phyloP scores from a whole-genome alignment of 2,888 invertebrate genomes.

The Phyllotreta striolata region DNA sequence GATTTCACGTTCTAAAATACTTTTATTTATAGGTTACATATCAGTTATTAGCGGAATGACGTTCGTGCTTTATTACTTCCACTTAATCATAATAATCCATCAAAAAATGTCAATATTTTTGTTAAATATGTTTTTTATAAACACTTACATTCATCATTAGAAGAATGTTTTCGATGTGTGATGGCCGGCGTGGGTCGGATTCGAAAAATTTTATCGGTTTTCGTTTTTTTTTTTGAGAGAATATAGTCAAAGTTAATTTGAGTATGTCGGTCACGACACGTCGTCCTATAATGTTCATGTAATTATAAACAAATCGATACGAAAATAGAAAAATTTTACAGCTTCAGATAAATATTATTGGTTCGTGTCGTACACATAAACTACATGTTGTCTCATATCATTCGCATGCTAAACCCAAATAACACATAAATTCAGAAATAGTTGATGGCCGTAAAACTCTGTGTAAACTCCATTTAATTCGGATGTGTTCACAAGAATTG shows the following conservation, averaged over 20 bases:
- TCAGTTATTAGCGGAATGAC: conserved; percentile 37
- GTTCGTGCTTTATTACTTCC: conserved; percentile 30
- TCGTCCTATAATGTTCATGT: conserved; percentile 21
- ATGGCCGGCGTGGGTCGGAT: not conserved
- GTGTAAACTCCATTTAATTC: conserved; percentile 38
- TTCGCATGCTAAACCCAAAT: conserved; percentile 39
- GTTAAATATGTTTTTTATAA: conserved; percentile 9
- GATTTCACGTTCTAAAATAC: conserved; percentile 30
- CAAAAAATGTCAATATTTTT: conserved; percentile 20
- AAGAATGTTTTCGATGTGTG: not conserved
- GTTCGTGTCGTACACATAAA: conserved; percentile 35
- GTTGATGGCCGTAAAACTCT: conserved; percentile 37
- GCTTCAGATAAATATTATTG: conserved; percentile 35
- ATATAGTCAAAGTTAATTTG: not conserved
- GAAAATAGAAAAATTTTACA: conserved; percentile 35
- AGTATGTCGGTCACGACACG: conserved; percentile 15
- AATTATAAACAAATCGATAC: conserved; percentile 31
- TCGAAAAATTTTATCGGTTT: not conserved
- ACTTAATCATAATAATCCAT: conserved; percentile 23
- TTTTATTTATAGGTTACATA: conserved; percentile 38
- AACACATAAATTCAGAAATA: conserved; percentile 39
- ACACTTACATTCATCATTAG: not conserved
- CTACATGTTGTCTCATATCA: conserved; percentile 41
- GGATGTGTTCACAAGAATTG: conserved; percentile 31
- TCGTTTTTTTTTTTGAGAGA: not conserved